A percentile compares a stretch with the other conserved stretches of the same genome.
These are phyloP conservation scores for Xenopus tropicalis DNA, from an alignment of 2,113 vertebrate genomes.

Conservation along the genomic window DNA sequence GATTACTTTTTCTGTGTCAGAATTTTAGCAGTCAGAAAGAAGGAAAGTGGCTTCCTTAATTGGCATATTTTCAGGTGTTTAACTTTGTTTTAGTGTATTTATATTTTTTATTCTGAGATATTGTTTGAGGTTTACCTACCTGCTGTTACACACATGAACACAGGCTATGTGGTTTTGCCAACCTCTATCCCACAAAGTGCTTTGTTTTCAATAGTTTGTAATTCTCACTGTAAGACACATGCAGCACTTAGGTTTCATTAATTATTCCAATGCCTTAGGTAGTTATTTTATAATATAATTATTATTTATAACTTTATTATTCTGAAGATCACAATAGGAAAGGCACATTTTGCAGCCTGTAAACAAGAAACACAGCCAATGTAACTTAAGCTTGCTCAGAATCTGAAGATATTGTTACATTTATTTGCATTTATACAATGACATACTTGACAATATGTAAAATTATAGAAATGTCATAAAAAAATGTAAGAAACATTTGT, in stretches of 20 bases:
- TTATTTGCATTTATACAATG: too few relatives aligned
- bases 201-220: too few relatives aligned
- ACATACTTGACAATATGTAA: too few relatives aligned
- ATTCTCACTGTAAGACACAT: too few relatives aligned
- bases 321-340: conserved; percentile 7
- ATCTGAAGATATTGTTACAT: too few relatives aligned
- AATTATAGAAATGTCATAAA: too few relatives aligned
- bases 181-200: too few relatives aligned
- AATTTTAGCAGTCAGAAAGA: not conserved
- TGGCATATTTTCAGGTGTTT: conserved; percentile 2
- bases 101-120: not conserved
- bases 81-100: not conserved
- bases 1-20: not conserved
- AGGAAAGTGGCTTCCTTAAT: not conserved
- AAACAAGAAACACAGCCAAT: not conserved
- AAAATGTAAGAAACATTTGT: too few relatives aligned
- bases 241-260: too few relatives aligned
- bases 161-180: not conserved
- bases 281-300: too few relatives aligned
- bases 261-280: too few relatives aligned
- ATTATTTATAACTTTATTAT: not conserved
- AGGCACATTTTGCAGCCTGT: not conserved
- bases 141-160: not conserved
- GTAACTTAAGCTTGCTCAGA: not conserved
- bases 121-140: not conserved